Percentiles rank a stretch among this genome's conserved stretches.
phyloP scores from a whole-genome alignment of 2,797 vertebrate species.

The Acropternis orthonyx region DNA sequence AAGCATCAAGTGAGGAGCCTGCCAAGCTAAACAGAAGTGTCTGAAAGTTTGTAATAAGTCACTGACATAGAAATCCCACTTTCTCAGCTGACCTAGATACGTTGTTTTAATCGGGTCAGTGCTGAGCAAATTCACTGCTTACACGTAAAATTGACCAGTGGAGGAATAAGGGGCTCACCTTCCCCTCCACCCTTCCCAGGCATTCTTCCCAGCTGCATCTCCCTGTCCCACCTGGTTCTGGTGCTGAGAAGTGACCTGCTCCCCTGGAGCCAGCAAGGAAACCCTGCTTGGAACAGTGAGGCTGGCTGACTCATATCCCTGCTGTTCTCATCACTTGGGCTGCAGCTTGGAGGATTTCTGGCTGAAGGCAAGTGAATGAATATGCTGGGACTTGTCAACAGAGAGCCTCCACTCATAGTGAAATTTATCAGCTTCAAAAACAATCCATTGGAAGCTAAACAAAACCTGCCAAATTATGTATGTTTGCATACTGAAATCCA shows the following conservation, averaged over 20 bases:
- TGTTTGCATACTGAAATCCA: background rate
- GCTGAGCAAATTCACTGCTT: background rate
- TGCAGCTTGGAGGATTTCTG: constrained; percentile 10
- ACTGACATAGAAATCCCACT: background rate
- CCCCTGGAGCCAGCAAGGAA: background rate
- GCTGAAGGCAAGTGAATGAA: background rate
- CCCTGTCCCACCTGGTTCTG: background rate
- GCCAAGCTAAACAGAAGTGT: constrained; percentile 52
- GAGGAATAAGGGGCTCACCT: background rate
- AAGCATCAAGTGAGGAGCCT: constrained; percentile 26
- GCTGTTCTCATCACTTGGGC: background rate
- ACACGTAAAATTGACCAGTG: background rate
- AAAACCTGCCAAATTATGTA: background rate
- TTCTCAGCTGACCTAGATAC: constrained; percentile 24
- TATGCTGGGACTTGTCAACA: constrained; percentile 27
- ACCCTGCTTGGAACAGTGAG: background rate
- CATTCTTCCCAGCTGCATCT: background rate
- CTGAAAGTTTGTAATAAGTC: constrained; percentile 35
- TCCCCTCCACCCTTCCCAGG: background rate
- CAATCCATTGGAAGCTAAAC: background rate
- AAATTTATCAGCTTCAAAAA: background rate
- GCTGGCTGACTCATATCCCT: background rate
- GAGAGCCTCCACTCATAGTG: background rate
- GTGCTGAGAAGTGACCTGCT: background rate
- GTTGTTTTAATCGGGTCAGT: background rate